These are phyloP conservation scores for Gymnoscopelus microlampas DNA, from an alignment of 2,797 vertebrate species.

Conservation along the genomic window DNA sequence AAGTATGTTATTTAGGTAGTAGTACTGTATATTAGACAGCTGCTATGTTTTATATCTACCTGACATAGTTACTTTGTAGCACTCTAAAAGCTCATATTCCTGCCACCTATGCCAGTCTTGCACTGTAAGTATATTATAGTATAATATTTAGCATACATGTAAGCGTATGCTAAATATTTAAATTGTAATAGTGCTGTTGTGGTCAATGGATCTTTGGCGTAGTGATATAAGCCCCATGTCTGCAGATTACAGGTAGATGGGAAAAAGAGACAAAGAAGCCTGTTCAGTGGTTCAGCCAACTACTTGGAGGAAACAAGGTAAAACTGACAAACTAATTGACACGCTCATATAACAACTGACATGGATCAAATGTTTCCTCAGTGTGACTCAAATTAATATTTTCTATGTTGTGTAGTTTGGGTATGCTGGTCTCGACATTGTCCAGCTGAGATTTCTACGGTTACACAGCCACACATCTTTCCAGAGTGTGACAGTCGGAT, in stretches of 20 bases:
- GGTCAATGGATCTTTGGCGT: background rate
- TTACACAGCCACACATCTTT: slow-evolving; percentile 77
- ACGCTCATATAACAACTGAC: background rate
- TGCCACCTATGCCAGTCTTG: too few species aligned
- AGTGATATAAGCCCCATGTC: slow-evolving; percentile 4
- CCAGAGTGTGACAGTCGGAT: slow-evolving; percentile 73
- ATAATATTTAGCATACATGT: too few species aligned
- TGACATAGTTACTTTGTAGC: too few species aligned
- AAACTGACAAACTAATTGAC: slow-evolving; percentile 17
- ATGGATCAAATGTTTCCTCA: background rate
- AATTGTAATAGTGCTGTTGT: too few species aligned
- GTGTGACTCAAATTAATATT: background rate
- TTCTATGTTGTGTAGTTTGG: slow-evolving; percentile 65
- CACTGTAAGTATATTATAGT: too few species aligned
- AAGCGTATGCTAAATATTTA: too few species aligned
- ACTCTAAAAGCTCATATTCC: too few species aligned
- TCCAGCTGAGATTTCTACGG: slow-evolving; percentile 82
- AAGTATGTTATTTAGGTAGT: too few species aligned
- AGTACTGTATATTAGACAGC: too few species aligned
- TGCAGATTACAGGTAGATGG: slow-evolving; percentile 65
- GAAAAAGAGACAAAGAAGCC: slow-evolving; percentile 37
- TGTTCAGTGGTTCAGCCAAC: slow-evolving; percentile 64
- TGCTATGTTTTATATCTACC: too few species aligned
- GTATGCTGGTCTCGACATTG: slow-evolving; percentile 71
- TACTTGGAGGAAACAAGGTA: slow-evolving; percentile 64